Evolutionary conservation across 2,113 vertebrate genomes (phyloP), one percentile per base, ranked within the genome.

Genomic region (Pelodiscus sinensis): DNA sequence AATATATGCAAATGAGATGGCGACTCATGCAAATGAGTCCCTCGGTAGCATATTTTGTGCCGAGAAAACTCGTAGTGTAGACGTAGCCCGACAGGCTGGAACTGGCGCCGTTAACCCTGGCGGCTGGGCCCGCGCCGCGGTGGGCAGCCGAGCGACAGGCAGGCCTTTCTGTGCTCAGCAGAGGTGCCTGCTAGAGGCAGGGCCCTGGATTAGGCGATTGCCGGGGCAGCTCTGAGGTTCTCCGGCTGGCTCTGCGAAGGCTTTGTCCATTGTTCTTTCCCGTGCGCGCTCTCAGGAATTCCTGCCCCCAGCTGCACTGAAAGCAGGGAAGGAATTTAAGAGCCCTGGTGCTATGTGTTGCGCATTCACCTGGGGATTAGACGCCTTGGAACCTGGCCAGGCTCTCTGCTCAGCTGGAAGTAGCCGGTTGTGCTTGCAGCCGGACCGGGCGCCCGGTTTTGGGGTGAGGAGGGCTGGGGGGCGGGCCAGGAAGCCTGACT

Each of bases 171-270:
- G 24, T 6, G 58, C 12, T 5, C 24, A 6, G 58, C 12, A 58
- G 57, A 58, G 0, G 57, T 58, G 22, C 57, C 1, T 1, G 57
- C 12, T 0, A 1, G 75, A 35, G 24, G 56, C 80, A 13, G 87
- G 15, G 56, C 35, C 35, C 71, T 11, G 38, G 38, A 8, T 38
- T 77, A 44, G 73, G 27, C 9, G 38, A 15, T 35, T 25, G 38
- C 38, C 8, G 22, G 6, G 22, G 38, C 73, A 44, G 22, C 9
- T 25, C 35, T 13, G 22, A 6, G 11, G 44, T 77, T 77, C 73
- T 24, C 38, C 25, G 73, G 21, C 3, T 77, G 73, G 73, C 38
- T 27, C 7, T 3, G 13, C 7, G 24, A 11, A 50, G 73, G 11
- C 44, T 27, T 77, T 50, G 38, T 25, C 24, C 38, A 50, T 77